phyloP scores from a whole-genome alignment of 1,140 invertebrate genomes.

The Drosophila eugracilis region DNA sequence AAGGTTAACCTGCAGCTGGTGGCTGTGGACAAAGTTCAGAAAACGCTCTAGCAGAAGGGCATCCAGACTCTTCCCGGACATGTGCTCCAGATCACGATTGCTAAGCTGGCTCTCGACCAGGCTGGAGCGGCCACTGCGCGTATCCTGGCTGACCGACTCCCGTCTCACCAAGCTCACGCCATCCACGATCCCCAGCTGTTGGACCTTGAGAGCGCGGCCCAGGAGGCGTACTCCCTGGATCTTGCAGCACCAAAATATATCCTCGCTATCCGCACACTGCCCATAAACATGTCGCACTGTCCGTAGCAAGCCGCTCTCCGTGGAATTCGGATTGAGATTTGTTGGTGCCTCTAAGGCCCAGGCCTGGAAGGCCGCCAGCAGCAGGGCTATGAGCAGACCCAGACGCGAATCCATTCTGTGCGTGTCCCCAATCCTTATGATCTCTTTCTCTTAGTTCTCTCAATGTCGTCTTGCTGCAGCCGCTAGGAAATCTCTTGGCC shows the following conservation, averaged over 20 bases:
- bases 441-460: slow-evolving; percentile 15
- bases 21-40: slow-evolving; percentile 87
- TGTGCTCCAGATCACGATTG: slow-evolving; percentile 86
- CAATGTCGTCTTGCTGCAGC: slow-evolving; percentile 30
- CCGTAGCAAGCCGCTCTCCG: slow-evolving; percentile 65
- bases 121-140: slow-evolving; percentile 84
- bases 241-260: slow-evolving; percentile 89
- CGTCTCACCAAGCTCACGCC: slow-evolving; percentile 86
- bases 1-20: slow-evolving; percentile 87
- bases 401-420: slow-evolving; percentile 67
- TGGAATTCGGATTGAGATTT: slow-evolving; percentile 7
- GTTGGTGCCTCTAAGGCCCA: slow-evolving; percentile 35
- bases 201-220: slow-evolving; percentile 87
- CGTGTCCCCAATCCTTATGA: slow-evolving; percentile 21
- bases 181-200: slow-evolving; percentile 87
- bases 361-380: slow-evolving; percentile 44
- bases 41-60: slow-evolving; percentile 87
- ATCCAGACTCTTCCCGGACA: slow-evolving; percentile 85
- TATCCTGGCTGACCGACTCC: slow-evolving; percentile 59
- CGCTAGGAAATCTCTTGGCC: slow-evolving; percentile 62
- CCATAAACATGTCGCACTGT: slow-evolving; percentile 86
- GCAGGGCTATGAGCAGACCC: slow-evolving; percentile 61
- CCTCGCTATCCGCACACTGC: slow-evolving; percentile 87
- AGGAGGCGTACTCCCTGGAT: slow-evolving; percentile 87
- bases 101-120: slow-evolving; percentile 85